phyloP scores from a whole-genome alignment of 2,113 vertebrate species.

The Thalassoma bifasciatum region DNA sequence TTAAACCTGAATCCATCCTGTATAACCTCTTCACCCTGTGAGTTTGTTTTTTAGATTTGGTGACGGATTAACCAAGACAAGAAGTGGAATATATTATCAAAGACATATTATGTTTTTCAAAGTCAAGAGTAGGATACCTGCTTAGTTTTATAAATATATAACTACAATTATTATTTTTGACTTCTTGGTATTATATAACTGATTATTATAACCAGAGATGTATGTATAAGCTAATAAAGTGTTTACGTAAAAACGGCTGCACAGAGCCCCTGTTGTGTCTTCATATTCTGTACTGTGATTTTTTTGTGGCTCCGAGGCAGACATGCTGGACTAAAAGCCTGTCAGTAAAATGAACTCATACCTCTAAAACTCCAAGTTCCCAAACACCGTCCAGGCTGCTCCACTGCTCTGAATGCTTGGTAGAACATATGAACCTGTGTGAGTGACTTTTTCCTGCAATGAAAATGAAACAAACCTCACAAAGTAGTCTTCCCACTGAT shows the following conservation, averaged over 20 bases:
- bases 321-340: no score
- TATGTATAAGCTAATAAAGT: conserved; percentile 82
- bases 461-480: no score
- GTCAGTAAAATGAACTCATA: no score
- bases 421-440: no score
- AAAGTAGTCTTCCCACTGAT: no score
- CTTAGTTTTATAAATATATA: conserved; percentile 83
- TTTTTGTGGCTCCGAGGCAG: no score
- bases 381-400: no score
- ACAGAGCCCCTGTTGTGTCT: conserved; percentile 3
- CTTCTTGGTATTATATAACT: conserved; percentile 77
- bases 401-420: no score
- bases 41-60: conserved; percentile 62
- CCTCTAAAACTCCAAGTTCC: no score
- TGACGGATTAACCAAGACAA: conserved; percentile 65
- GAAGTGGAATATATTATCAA: conserved; percentile 65
- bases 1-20: conserved; percentile 53
- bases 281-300: neutral
- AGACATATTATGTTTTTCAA: conserved; percentile 76
- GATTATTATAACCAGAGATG: conserved; percentile 79
- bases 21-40: conserved; percentile 71
- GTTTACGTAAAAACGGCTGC: conserved; percentile 71
- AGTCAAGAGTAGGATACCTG: conserved; percentile 79
- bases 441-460: no score
- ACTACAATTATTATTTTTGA: conserved; percentile 81